phyloP scores from a whole-genome alignment of 1,140 invertebrate genomes.

The Stegodyphus mimosarum region DNA sequence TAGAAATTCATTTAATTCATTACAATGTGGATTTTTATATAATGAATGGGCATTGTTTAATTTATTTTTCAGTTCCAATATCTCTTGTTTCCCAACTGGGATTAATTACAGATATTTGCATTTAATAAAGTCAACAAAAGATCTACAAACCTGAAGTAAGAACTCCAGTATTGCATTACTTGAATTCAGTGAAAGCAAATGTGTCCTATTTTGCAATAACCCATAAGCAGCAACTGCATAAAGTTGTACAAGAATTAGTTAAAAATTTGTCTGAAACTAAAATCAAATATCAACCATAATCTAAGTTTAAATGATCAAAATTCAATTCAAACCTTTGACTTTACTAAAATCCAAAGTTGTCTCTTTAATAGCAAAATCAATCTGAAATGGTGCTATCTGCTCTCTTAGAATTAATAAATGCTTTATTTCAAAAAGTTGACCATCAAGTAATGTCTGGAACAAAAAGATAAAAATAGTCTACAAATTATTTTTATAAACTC shows the following conservation, averaged over 20 bases:
- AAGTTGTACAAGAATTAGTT: constrained; percentile 47
- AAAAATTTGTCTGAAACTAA: constrained; percentile 1
- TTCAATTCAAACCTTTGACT: constrained; percentile 74
- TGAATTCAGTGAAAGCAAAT: constrained; percentile 86
- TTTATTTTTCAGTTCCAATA: no score
- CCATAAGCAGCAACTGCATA: constrained; percentile 77
- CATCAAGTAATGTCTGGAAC: constrained; percentile 80
- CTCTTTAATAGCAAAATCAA: constrained; percentile 93
- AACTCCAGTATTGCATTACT: constrained; percentile 95
- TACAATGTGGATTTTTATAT: no score
- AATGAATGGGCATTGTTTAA: no score
- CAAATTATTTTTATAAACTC: not conserved
- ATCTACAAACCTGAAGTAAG: constrained; percentile 71
- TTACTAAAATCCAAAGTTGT: constrained; percentile 88
- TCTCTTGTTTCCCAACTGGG: no score
- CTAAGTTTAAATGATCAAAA: not conserved
- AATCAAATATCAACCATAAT: not conserved
- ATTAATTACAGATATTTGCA: not conserved
- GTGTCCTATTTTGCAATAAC: constrained; percentile 84
- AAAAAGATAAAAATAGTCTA: constrained; percentile 47
- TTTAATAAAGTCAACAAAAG: not conserved
- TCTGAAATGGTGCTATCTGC: constrained; percentile 98
- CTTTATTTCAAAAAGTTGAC: constrained; percentile 96
- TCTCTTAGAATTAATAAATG: constrained; percentile 96
- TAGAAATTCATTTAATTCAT: no score